Percentiles rank a stretch among this genome's conserved stretches.
Evolutionary conservation across 2,888 invertebrate genomes (phyloP).

Genomic region (Agrilus cyanescens): DNA sequence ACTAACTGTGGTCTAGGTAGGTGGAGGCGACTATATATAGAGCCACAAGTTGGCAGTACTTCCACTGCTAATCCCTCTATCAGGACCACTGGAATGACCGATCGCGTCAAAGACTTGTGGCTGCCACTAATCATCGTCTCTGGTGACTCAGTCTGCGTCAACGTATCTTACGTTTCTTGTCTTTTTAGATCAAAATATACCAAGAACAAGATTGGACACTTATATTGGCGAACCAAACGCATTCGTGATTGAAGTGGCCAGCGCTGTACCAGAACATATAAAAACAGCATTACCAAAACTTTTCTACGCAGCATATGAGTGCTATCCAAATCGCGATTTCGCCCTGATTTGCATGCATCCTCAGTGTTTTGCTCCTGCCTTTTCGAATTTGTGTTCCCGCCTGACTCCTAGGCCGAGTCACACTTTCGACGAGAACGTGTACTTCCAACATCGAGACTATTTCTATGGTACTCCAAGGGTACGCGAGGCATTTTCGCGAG

Average conservation of each 20-base stretch:
- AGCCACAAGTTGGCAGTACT: too few relatives aligned
- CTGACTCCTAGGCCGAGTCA: constrained; percentile 29
- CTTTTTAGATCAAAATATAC: too few relatives aligned
- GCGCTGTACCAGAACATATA: constrained; percentile 42
- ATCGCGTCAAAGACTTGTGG: too few relatives aligned
- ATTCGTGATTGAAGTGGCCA: constrained; percentile 49
- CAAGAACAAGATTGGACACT: too few relatives aligned
- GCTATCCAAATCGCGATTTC: constrained; percentile 53
- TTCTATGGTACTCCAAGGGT: constrained; percentile 20
- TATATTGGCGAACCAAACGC: constrained; percentile 43
- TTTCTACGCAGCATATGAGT: constrained; percentile 53
- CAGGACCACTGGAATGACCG: too few relatives aligned
- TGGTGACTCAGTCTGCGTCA: too few relatives aligned
- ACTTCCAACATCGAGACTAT: constrained; percentile 34
- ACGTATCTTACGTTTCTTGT: too few relatives aligned
- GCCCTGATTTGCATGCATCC: constrained; percentile 49
- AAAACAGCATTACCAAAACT: constrained; percentile 42
- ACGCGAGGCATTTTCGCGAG: constrained; percentile 18
- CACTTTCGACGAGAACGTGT: constrained; percentile 35
- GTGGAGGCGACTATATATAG: too few relatives aligned
- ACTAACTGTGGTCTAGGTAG: too few relatives aligned
- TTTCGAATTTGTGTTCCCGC: constrained; percentile 43
- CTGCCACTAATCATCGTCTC: too few relatives aligned
- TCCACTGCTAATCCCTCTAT: too few relatives aligned
- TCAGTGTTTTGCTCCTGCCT: constrained; percentile 37